phyloP scores from a whole-genome alignment of 2,113 vertebrate species.

The Haemorhous mexicanus region DNA sequence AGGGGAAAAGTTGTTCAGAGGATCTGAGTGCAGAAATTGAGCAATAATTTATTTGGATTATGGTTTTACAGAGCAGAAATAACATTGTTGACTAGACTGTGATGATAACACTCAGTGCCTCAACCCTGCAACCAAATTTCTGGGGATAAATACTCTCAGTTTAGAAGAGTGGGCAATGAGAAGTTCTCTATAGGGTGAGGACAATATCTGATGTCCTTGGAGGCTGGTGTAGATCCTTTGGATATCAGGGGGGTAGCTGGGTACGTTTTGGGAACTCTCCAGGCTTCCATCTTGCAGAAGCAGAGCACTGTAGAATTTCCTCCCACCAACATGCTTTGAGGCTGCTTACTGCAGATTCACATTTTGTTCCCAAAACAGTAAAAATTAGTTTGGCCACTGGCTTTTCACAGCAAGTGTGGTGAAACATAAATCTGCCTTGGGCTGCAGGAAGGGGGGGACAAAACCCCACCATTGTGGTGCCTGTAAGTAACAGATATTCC shows the following conservation, averaged over 20 bases:
- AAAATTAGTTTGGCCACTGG: neutral
- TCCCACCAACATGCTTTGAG: neutral
- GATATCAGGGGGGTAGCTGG: neutral
- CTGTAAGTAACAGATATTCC: slow-evolving; percentile 48
- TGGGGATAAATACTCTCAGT: neutral
- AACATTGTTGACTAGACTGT: neutral
- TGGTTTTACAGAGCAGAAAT: neutral
- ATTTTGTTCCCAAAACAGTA: neutral
- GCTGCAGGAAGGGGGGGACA: neutral
- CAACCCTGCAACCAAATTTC: neutral
- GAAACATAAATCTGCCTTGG: neutral
- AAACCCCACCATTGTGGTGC: neutral
- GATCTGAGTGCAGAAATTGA: neutral
- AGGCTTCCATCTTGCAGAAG: neutral
- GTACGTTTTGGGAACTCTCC: neutral
- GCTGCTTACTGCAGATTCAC: neutral
- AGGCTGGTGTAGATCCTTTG: neutral
- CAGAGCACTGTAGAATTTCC: neutral
- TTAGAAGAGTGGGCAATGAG: neutral
- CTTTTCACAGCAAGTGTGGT: neutral
- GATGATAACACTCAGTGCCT: neutral
- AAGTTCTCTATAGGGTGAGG: neutral
- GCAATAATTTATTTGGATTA: neutral
- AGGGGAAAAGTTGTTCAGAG: neutral
- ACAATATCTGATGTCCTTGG: neutral